Conservation (phyloP, 1,140 invertebrate species). For the Telenomus remus region DNA sequence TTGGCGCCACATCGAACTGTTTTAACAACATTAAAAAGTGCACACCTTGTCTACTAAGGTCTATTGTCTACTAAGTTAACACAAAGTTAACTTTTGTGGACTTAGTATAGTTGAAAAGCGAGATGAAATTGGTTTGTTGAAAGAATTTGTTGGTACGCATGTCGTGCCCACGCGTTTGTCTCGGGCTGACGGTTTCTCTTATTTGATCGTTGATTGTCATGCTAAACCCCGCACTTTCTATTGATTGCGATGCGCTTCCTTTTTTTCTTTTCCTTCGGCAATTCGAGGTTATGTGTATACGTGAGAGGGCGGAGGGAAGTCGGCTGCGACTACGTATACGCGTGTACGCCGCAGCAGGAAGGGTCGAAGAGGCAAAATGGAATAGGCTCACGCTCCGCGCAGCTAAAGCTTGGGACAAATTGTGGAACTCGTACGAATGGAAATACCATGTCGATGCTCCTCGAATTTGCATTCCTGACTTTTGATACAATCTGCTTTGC, state of each 20-base stretch:
- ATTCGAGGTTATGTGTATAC: constrained; percentile 50
- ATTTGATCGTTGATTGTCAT: constrained; percentile 67
- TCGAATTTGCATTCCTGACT: constrained; percentile 55
- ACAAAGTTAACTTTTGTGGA: no score
- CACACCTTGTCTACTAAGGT: no score
- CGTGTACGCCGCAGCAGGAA: constrained; percentile 45
- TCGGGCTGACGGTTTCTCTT: constrained; percentile 57
- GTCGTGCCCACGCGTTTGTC: constrained; percentile 46
- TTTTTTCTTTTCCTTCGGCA: constrained; percentile 57
- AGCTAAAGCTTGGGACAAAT: constrained; percentile 56
- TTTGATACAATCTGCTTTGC: constrained; percentile 57
- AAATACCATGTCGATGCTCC: constrained; percentile 57
- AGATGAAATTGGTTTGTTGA: constrained; percentile 15
- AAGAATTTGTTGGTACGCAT: constrained; percentile 48
- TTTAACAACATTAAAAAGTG: no score
- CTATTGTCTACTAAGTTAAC: no score
- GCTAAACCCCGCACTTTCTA: constrained; percentile 60
- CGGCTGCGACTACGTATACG: constrained; percentile 35
- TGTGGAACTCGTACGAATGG: constrained; percentile 56
- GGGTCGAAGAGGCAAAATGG: constrained; percentile 54
- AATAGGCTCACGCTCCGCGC: constrained; percentile 53
- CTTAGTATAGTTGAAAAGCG: constrained; percentile 15
- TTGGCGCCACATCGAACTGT: no score
- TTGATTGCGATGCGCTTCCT: constrained; percentile 53
- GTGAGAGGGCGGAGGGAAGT: constrained; percentile 47